Base-by-base conservation (phyloP, 1,140 invertebrate genomes). In the Steinernema feltiae region DNA sequence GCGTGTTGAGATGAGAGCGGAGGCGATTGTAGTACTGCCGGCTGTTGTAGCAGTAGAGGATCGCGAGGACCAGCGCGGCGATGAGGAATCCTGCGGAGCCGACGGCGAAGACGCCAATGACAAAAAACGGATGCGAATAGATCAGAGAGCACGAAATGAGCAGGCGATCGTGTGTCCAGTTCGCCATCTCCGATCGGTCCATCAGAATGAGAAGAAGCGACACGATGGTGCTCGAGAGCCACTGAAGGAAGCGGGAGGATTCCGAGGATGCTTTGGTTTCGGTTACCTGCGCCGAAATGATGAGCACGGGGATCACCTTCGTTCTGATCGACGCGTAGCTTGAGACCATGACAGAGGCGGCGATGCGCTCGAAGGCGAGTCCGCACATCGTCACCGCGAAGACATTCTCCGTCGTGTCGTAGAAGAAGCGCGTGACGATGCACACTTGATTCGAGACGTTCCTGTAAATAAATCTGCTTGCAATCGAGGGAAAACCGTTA, bases 21-120 rank as follows among this genome's bases (percentile, higher is more conserved):
- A 63, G 53, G 15, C 53, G 53, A 63, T 63, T 63, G 53, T 63
- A 63, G 53, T 63, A 63, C 53, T 63, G 53, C 12, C 53, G 53
- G 24, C 53, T 63, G 53, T 63, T 63, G 53, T 63, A 63, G 53
- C 53, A 63, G 53, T 17, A 63, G 53, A 63, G 53, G 53, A 63
- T 15, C 15, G 53, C 53, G 7, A 63, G 24, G 53, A 63, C 53
- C 2, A 27, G 2, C 15, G 53, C 53, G 7, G 53, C 24, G 12
- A 63, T 21, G 53, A 63, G 53, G 53, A 63, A 63, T 27, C 53
- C 53, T 7, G 24, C 53, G 53, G 53, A 12, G 24, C 53, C 53
- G 24, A 27, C 53, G 53, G 53, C 15, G 53, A 63, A 63, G 24
- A 63, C 53, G 24, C 53, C 53, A 63, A 63, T n/a, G 15, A 63